Evolutionary conservation across 2,888 invertebrate species (phyloP).

Genomic region (Drosophila paranaensis): DNA sequence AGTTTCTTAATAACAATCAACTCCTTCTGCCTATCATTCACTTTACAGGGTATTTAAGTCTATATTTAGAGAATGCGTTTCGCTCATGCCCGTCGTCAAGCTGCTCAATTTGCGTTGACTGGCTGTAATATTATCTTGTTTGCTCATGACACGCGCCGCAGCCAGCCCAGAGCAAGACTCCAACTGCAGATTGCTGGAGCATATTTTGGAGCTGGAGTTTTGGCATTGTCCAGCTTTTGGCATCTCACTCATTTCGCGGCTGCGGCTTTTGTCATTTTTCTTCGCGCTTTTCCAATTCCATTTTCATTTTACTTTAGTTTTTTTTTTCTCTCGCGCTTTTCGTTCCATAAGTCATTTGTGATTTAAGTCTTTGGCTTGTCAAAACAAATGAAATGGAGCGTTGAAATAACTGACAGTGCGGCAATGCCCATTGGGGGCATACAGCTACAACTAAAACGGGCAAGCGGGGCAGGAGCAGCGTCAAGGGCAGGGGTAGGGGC

Average conservation of each 20-base stretch:
- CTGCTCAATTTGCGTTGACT: constrained; percentile 73
- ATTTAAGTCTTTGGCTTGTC: constrained; percentile 74
- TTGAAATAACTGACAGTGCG: constrained; percentile 67
- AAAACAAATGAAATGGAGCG: constrained; percentile 78
- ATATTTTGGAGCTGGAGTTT: constrained; percentile 17
- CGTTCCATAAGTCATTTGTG: constrained; percentile 64
- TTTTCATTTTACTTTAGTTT: constrained; percentile 9
- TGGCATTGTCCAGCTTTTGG: constrained; percentile 67
- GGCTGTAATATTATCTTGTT: constrained; percentile 79
- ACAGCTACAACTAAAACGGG: constrained; percentile 1
- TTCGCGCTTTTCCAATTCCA: constrained; percentile 23
- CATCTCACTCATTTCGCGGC: constrained; percentile 56
- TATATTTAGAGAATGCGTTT: constrained; percentile 19
- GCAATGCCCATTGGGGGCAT: constrained; percentile 44
- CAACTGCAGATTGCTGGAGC: neutral
- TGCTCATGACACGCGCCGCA: constrained; percentile 75
- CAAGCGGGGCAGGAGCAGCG: neutral
- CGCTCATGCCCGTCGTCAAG: constrained; percentile 18
- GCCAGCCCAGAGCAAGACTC: constrained; percentile 5
- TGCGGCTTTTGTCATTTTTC: constrained; percentile 67
- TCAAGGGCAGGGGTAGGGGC: neutral
- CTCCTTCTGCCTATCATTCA: neutral
- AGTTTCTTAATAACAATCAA: neutral
- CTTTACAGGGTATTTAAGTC: constrained; percentile 22
- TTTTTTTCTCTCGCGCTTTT: constrained; percentile 1